Percentiles rank a stretch among this genome's conserved stretches.
Conservation (phyloP, 2,888 invertebrate genomes). For the Schizotus pectinicornis region DNA sequence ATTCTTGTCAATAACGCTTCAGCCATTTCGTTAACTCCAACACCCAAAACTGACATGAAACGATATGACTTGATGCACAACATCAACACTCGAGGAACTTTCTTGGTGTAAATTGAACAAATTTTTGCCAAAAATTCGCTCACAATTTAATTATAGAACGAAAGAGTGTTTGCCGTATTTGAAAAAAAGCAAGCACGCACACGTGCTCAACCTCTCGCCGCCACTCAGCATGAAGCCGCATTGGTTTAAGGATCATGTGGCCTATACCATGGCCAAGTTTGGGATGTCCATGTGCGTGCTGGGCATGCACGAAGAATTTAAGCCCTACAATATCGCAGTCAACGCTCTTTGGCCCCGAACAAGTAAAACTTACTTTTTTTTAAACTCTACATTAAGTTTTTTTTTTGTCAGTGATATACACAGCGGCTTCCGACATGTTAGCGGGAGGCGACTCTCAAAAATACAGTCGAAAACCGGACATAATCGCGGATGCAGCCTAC, state of each 20-base stretch:
- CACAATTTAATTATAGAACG: constrained; percentile 67
- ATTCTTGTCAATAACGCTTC: constrained; percentile 95
- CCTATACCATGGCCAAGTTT: constrained; percentile 98
- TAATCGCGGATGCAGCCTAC: constrained; percentile 90
- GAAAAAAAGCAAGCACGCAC: constrained; percentile 85
- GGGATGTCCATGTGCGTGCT: constrained; percentile 99
- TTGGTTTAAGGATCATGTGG: constrained; percentile 92
- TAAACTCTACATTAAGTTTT: neutral
- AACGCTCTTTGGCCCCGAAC: constrained; percentile 94
- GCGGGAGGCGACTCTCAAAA: constrained; percentile 70
- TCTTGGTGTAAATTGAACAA: constrained; percentile 75
- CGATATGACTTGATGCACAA: constrained; percentile 95
- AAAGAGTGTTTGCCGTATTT: constrained; percentile 88
- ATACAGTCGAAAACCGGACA: constrained; percentile 79
- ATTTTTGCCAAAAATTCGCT: too few relatives aligned
- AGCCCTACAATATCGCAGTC: constrained; percentile 81
- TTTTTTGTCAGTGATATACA: constrained; percentile 76
- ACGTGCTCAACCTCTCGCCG: constrained; percentile 94
- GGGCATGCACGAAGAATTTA: constrained; percentile 96
- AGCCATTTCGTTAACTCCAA: constrained; percentile 86
- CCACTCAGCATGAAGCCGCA: constrained; percentile 86
- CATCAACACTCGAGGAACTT: constrained; percentile 94
- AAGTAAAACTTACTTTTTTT: constrained; percentile 59
- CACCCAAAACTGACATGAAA: constrained; percentile 90
- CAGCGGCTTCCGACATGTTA: constrained; percentile 91